phyloP scores from a whole-genome alignment of 1,140 invertebrate species.

The Drosophila sechellia region DNA sequence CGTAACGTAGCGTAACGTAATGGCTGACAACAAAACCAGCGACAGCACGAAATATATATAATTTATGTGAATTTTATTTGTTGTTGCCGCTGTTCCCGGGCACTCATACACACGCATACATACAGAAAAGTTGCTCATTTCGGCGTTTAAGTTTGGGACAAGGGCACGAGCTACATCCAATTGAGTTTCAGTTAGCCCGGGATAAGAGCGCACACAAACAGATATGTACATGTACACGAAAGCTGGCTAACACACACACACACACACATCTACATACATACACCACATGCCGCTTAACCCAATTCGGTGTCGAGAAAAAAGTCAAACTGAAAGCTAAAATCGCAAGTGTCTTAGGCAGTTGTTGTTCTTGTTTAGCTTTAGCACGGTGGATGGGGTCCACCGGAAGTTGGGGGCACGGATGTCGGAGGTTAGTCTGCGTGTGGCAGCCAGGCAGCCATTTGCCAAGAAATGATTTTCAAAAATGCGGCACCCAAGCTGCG shows the following conservation, averaged over 20 bases:
- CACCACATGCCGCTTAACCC: constrained; percentile 72
- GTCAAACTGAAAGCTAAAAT: constrained; percentile 49
- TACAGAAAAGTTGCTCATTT: constrained; percentile 72
- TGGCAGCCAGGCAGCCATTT: constrained; percentile 59
- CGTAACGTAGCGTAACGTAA: constrained; percentile 81
- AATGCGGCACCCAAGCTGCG: constrained; percentile 16
- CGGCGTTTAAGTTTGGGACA: constrained; percentile 75
- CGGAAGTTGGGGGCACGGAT: neutral
- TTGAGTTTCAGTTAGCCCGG: constrained; percentile 74
- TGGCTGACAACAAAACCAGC: constrained; percentile 54
- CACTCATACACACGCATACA: constrained; percentile 27
- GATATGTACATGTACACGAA: constrained; percentile 5
- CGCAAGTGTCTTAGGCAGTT: constrained; percentile 72
- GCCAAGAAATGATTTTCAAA: constrained; percentile 66
- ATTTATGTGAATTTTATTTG: constrained; percentile 78
- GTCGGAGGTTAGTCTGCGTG: constrained; percentile 47
- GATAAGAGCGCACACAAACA: constrained; percentile 49
- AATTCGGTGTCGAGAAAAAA: constrained; percentile 57
- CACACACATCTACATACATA: constrained; percentile 19
- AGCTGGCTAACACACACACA: neutral
- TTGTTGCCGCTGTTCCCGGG: constrained; percentile 25
- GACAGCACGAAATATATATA: constrained; percentile 63
- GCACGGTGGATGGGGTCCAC: neutral
- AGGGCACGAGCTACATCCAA: constrained; percentile 74
- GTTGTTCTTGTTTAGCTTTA: constrained; percentile 45